Base-by-base conservation (phyloP, 2,888 invertebrate species). In the Habroteleia sp. region DNA sequence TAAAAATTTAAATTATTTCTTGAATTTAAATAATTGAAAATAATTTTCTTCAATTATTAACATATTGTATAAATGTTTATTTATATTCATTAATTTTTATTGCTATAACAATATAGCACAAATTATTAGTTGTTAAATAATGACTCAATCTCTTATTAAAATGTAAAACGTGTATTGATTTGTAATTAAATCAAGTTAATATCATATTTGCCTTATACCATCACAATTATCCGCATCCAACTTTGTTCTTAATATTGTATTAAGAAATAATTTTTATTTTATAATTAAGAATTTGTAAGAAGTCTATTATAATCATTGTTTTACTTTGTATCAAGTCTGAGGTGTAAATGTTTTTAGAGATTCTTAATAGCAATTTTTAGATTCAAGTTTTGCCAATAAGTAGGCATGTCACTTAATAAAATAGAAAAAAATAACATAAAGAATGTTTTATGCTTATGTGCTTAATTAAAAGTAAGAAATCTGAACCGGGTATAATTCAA, bases 401-500 rank as follows among this genome's bases (percentile, higher is more conserved):
- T 58, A 56, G 42, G 39, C 56, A 42, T 29, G 50, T 33, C 44
- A 56, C 56, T 63, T 72, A 63, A 62, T 37, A 8, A 48, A 68
- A n/a, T 33, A 46, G 14, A 23, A 16, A 23, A 33, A 14, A 60
- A n/a, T 23, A 33, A 39, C 4, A 27, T 1, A 17, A 46, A 13
- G 27, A 31, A 14, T 41, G 50, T 69, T 62, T 20, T 54, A 71
- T 20, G 41, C 62, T 62, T 44, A 63, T 41, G 63, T 63, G 71
- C 71, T 72, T 72, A 72, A 72, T 58, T 63, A 63, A 13, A 39
- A 35, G 25, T 72, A 71, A 71, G 62, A 4, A 13, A 13, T 33
- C 31, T 23, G 35, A 46, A 41, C 31, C 31, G 13, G 37, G 25
- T 13, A 46, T 3, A 39, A 33, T 46, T 60, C n/a, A 7, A 46